phyloP scores from a whole-genome alignment of 2,797 vertebrate species.

The Acanthurus tractus region DNA sequence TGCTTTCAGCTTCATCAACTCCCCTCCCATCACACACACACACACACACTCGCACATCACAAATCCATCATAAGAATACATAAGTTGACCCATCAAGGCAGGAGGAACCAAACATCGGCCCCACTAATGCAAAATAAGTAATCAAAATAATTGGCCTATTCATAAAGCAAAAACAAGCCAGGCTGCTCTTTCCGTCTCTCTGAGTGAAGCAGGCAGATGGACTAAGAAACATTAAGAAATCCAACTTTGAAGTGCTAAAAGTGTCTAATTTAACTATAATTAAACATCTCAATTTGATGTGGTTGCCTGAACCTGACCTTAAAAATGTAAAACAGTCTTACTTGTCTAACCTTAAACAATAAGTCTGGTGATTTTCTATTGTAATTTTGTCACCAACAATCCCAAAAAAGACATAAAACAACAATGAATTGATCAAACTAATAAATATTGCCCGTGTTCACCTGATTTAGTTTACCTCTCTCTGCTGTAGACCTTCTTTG shows the following conservation, averaged over 20 bases:
- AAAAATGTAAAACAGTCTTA: background rate
- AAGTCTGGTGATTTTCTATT: background rate
- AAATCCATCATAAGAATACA: background rate
- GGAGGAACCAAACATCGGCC: conserved; percentile 7
- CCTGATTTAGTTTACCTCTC: background rate
- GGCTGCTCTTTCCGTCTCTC: background rate
- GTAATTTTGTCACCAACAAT: too few species aligned
- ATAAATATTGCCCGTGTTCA: background rate
- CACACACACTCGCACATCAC: too few species aligned
- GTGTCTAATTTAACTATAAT: background rate
- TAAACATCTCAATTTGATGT: background rate
- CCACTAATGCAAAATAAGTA: conserved; percentile 19
- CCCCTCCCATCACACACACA: background rate
- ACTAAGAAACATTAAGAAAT: background rate
- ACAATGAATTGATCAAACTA: background rate
- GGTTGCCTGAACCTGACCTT: background rate
- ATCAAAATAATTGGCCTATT: conserved; percentile 39
- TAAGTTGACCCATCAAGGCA: background rate
- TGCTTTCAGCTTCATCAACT: background rate
- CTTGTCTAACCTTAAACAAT: background rate
- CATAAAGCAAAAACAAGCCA: conserved; percentile 36
- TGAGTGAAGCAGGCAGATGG: background rate
- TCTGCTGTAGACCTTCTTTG: background rate
- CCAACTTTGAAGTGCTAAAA: background rate
- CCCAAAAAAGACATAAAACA: too few species aligned